Conservation (phyloP, 2,113 vertebrate genomes). For the Mirza zaza region DNA sequence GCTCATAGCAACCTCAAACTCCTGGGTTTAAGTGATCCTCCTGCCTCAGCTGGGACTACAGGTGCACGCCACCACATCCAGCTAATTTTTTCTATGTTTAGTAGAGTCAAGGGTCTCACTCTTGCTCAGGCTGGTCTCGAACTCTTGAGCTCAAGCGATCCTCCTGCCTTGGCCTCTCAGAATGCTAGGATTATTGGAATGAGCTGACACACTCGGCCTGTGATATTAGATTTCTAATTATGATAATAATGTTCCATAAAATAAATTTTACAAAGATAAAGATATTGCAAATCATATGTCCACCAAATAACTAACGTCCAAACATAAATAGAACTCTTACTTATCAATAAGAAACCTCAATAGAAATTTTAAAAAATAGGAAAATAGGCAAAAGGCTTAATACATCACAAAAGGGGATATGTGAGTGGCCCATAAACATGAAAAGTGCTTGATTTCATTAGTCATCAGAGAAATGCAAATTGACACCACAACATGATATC, state of each 20-base stretch:
- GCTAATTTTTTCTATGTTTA: too few relatives aligned
- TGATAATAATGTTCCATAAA: background rate
- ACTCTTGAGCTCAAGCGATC: too few relatives aligned
- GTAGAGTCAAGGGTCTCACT: too few relatives aligned
- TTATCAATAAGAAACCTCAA: background rate
- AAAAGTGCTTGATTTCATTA: background rate
- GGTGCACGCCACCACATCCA: accelerated
- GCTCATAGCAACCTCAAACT: too few relatives aligned
- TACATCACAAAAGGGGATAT: background rate
- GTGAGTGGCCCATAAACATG: background rate
- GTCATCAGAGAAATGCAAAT: constrained; percentile 20
- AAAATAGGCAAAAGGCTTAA: background rate
- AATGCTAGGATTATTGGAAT: too few relatives aligned
- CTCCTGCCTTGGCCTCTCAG: too few relatives aligned
- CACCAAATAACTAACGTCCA: background rate
- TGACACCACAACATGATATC: background rate
- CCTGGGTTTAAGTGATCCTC: too few relatives aligned
- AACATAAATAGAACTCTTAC: background rate
- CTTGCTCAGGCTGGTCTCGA: too few relatives aligned
- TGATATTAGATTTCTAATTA: background rate
- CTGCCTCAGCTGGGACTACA: too few relatives aligned
- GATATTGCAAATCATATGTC: background rate
- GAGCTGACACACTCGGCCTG: accelerated
- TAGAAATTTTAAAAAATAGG: background rate
- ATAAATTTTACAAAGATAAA: background rate